Evolutionary conservation across 2,797 vertebrate species (phyloP).

Genomic region (Apodemus agrarius): DNA sequence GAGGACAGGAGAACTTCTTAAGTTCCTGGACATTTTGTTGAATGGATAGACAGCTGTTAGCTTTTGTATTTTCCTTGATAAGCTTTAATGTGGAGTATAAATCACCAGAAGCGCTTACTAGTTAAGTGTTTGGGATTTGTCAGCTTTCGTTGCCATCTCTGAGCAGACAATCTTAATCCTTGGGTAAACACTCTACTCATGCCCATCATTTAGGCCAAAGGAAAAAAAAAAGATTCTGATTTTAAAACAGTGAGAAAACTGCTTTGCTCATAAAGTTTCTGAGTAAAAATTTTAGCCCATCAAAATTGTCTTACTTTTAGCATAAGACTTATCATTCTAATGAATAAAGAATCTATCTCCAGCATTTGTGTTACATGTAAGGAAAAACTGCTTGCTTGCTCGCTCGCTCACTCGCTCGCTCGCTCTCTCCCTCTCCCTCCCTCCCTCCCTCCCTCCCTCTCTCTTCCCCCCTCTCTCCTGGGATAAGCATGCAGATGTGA

Average conservation of each 20-base stretch:
- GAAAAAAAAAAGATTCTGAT: slow-evolving; percentile 24
- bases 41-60: not conserved
- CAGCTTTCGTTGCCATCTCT: slow-evolving; percentile 47
- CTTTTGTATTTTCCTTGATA: slow-evolving; percentile 21
- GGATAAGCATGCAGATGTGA: slow-evolving; percentile 42
- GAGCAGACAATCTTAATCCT: not conserved
- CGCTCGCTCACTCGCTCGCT: too few relatives aligned
- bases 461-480: not conserved
- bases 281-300: slow-evolving; percentile 17
- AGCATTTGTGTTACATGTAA: slow-evolving; percentile 25
- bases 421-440: too few relatives aligned
- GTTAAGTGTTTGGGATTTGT: slow-evolving; percentile 6
- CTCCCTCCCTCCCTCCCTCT: too few relatives aligned
- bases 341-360: slow-evolving; percentile 26
- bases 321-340: not conserved
- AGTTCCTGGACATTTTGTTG: not conserved
- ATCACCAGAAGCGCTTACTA: not conserved
- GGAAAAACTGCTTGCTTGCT: not conserved
- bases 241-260: slow-evolving; percentile 54
- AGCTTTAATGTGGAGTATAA: slow-evolving; percentile 21
- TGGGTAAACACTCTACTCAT: not conserved
- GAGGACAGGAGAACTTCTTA: not conserved
- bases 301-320: not conserved
- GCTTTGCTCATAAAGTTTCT: slow-evolving; percentile 48
- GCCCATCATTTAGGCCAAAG: slow-evolving; percentile 44